Base-by-base conservation (phyloP, 2,797 vertebrate genomes). In the Clamator glandarius region DNA sequence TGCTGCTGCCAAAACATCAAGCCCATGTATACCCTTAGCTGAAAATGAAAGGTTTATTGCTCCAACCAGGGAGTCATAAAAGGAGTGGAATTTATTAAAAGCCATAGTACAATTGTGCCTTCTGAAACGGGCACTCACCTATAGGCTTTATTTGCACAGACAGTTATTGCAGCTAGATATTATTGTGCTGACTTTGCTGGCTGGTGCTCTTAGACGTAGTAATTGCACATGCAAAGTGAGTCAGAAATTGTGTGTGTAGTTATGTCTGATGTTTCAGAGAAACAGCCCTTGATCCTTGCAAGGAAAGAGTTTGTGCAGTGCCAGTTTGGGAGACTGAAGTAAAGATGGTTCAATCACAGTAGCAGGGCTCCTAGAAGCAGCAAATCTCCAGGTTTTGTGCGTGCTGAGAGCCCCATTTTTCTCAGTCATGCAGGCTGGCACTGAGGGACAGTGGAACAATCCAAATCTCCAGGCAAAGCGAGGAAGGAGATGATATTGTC, bases 11-110 rank as follows among this genome's bases (percentile, higher is more conserved):
- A n/a, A 67, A 88, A 29, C 50, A 93, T 10, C 42, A 69, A 42
- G 25, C 21, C 62, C 14, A 3, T 3, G 12, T 15, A 46, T 58
- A 62, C 25, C 51, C 52, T 69, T 19, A 67, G 39, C 64, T 74
- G 62, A 61, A 79, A 84, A 67, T 1, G 2, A 76, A 70, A 85
- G 64, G 48, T 84, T 95, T 77, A 35, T 44, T 64, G 33, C 41
- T 70, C 44, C 75, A 67, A 13, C 14, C 11, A 61, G 79, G 64
- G 66, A 92, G 64, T 31, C 46, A 67, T 74, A 87, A 91, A 90
- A 74, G 11, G 54, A 61, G 73, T 35, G 44, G 64, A 75, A 70
- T 91, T 80, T 92, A 87, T 92, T 89, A 77, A 93, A 89, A 91
- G 52, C 70, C 31, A 1, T 20, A 16, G 41, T 19, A 83, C 68